These are phyloP conservation scores for Notothenia rossii DNA, from an alignment of 2,113 vertebrate species.

Conservation along the genomic window DNA sequence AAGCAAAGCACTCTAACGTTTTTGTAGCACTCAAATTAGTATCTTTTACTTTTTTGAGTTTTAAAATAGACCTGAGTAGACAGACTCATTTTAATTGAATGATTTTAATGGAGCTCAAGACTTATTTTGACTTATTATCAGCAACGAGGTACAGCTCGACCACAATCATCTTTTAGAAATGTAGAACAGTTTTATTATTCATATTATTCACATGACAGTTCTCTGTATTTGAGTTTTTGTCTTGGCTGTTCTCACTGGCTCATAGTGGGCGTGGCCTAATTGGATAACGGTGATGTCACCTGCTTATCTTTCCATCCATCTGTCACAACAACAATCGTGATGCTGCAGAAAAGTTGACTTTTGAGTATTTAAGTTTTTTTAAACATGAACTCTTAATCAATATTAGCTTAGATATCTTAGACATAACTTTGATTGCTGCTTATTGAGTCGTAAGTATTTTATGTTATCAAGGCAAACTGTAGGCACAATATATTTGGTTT, in stretches of 20 bases:
- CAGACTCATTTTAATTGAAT: not conserved
- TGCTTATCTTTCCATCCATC: not conserved
- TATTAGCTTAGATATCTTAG: not conserved
- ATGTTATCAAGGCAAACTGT: not conserved
- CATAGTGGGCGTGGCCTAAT: not conserved
- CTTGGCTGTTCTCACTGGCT: not conserved
- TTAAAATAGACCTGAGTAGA: conserved; percentile 10
- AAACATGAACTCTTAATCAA: not conserved
- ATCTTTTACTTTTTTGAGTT: conserved; percentile 10
- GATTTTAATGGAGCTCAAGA: not conserved
- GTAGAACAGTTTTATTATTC: too few species aligned
- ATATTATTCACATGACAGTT: not conserved
- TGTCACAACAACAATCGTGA: not conserved
- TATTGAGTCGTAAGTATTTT: not conserved
- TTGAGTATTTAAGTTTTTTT: too few species aligned
- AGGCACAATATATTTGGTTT: too few species aligned
- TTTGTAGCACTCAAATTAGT: conserved; percentile 7
- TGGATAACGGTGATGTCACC: not conserved
- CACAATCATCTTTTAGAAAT: too few species aligned
- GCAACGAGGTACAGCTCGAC: too few species aligned
- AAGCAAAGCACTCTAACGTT: not conserved
- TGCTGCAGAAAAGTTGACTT: not conserved
- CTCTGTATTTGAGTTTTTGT: not conserved
- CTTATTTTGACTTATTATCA: too few species aligned
- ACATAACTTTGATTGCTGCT: too few species aligned